Evolutionary conservation across 2,888 invertebrate species (phyloP).

Genomic region (Odontothrips loti): DNA sequence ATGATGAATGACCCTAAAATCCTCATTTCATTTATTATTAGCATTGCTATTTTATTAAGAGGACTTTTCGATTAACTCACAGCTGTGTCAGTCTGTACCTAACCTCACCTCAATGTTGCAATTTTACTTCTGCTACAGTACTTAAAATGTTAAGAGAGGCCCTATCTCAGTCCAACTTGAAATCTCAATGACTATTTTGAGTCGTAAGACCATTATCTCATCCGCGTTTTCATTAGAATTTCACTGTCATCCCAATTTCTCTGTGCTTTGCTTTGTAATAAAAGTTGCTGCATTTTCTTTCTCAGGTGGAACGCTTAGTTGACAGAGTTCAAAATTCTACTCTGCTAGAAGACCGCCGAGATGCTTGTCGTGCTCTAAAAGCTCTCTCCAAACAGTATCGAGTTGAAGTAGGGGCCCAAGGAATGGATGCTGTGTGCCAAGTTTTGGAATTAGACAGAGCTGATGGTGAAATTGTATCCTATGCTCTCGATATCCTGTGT

Average conservation of each 20-base stretch:
- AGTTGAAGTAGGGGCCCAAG: conserved; percentile 92
- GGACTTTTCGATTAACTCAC: not conserved
- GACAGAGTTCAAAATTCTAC: conserved; percentile 91
- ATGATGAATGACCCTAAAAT: too few species aligned
- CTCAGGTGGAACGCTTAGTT: conserved; percentile 83
- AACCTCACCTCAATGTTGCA: not conserved
- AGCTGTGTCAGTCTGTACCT: not conserved
- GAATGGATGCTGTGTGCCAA: conserved; percentile 72
- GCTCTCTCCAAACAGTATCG: conserved; percentile 86
- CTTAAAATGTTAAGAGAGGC: too few species aligned
- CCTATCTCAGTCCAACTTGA: not conserved
- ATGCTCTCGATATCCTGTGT: conserved; percentile 86
- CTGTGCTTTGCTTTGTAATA: too few species aligned
- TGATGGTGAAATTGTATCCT: conserved; percentile 87
- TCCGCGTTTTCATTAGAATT: too few species aligned
- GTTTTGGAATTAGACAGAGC: conserved; percentile 83
- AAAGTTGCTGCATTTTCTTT: not conserved
- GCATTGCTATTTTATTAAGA: not conserved
- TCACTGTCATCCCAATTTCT: too few species aligned
- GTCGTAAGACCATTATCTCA: too few species aligned
- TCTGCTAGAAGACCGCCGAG: conserved; percentile 87
- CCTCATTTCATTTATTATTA: not conserved
- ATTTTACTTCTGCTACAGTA: not conserved
- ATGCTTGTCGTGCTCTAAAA: conserved; percentile 93
- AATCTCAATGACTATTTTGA: not conserved